These are phyloP conservation scores for Ranitomeya variabilis DNA, from an alignment of 2,113 vertebrate species.

Conservation along the genomic window DNA sequence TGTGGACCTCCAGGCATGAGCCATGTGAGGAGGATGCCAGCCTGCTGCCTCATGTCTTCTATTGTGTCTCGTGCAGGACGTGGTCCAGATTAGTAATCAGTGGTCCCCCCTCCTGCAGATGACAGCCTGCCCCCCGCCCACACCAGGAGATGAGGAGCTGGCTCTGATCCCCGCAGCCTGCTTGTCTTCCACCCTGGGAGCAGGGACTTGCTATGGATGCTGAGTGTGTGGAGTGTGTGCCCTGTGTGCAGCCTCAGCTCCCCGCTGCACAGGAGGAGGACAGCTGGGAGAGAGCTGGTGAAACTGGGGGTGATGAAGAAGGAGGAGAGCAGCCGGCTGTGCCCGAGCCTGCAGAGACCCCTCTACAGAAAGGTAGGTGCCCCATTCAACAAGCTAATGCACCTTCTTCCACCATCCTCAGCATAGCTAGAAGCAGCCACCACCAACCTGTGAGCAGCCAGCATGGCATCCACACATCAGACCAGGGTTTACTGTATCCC, in stretches of 20 bases:
- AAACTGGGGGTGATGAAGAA: constrained; percentile 42
- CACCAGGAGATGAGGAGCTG: constrained; percentile 31
- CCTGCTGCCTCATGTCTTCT: neutral
- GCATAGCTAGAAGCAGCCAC: neutral
- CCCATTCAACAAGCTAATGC: neutral
- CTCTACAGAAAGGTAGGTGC: constrained; percentile 42
- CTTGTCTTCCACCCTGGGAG: constrained; percentile 19
- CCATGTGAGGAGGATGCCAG: no score
- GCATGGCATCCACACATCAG: neutral
- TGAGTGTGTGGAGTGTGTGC: constrained; percentile 54
- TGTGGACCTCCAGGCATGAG: no score
- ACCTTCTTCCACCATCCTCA: neutral
- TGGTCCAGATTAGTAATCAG: constrained; percentile 37
- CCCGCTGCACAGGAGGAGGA: constrained; percentile 55
- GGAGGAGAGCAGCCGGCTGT: constrained; percentile 45
- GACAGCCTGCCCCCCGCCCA: constrained; percentile 2
- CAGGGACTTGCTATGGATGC: constrained; percentile 55
- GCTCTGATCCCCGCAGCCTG: constrained; percentile 32
- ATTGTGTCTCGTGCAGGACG: constrained; percentile 28
- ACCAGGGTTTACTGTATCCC: neutral
- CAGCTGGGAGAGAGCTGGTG: constrained; percentile 51
- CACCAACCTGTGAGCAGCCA: neutral
- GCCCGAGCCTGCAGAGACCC: constrained; percentile 26
- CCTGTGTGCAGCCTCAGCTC: constrained; percentile 55
- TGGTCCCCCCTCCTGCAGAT: constrained; percentile 26